Percentiles rank a stretch among this genome's conserved stretches.
These are phyloP conservation scores for Scaptomyza caliginosa DNA, from an alignment of 2,888 invertebrate genomes.

Conservation along the genomic window DNA sequence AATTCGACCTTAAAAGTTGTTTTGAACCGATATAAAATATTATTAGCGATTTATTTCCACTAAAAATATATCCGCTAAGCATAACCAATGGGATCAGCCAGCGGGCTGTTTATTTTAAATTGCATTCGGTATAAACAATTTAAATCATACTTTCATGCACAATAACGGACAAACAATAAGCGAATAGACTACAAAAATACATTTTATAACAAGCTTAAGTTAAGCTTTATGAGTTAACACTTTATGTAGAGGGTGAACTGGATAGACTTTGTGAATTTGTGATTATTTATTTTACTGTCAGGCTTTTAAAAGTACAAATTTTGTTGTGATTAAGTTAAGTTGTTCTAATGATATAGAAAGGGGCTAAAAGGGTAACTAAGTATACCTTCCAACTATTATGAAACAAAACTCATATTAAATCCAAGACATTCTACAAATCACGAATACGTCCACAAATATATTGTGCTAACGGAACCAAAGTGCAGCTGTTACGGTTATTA, in stretches of 20 bases:
- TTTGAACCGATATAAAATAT: conserved; percentile 13
- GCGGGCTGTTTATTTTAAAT: conserved; percentile 37
- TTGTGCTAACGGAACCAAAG: conserved; percentile 6
- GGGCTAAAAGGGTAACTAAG: no score
- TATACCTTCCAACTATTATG: neutral
- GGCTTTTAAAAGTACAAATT: neutral
- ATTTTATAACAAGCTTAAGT: conserved; percentile 58
- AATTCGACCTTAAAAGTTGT: conserved; percentile 15
- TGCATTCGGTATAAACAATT: conserved; percentile 51
- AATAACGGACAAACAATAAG: conserved; percentile 7
- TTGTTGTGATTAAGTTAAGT: neutral
- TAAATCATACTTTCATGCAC: conserved; percentile 52
- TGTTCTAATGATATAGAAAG: no score
- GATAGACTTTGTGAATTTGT: conserved; percentile 26
- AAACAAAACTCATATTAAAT: neutral
- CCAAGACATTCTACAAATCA: conserved; percentile 18
- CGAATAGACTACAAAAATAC: conserved; percentile 9
- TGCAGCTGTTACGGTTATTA: conserved; percentile 57
- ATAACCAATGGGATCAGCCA: conserved; percentile 61
- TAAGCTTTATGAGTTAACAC: conserved; percentile 56
- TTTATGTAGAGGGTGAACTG: conserved; percentile 4
- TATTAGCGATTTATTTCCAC: conserved; percentile 14
- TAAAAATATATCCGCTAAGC: conserved; percentile 43
- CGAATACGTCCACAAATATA: neutral
- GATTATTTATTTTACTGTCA: conserved; percentile 12